Conservation (phyloP, 2,797 vertebrate species). For the Sebastes trivittatus region DNA sequence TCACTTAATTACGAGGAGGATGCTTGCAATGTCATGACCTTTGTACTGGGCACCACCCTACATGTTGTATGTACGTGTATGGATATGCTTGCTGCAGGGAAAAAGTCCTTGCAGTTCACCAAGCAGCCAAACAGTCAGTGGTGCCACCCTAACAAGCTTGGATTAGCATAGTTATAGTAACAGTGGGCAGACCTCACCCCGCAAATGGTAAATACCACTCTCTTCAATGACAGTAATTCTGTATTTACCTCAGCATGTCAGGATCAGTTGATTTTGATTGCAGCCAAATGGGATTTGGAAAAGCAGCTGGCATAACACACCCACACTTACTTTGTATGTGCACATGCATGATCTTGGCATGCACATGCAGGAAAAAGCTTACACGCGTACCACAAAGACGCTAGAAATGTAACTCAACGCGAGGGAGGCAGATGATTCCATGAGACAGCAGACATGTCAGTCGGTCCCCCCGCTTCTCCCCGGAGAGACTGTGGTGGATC, state of each 20-base stretch:
- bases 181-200: constrained; percentile 31
- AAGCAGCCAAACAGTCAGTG: neutral
- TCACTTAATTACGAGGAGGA: neutral
- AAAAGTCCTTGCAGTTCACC: neutral
- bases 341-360: neutral
- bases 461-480: constrained; percentile 17
- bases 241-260: constrained; percentile 39
- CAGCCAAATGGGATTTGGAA: constrained; percentile 50
- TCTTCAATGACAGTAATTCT: constrained; percentile 50
- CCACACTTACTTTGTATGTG: constrained; percentile 12
- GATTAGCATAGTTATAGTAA: constrained; percentile 52
- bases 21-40: neutral
- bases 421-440: neutral
- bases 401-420: neutral
- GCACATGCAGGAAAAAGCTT: neutral
- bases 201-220: constrained; percentile 50
- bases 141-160: constrained; percentile 16
- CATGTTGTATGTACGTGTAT: neutral
- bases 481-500: constrained; percentile 44
- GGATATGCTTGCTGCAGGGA: neutral
- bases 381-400: neutral
- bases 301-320: constrained; percentile 39
- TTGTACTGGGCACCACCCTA: neutral
- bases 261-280: constrained; percentile 58
- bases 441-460: constrained; percentile 16